Evolutionary conservation across 2,888 invertebrate species (phyloP), one percentile per base, ranked within the genome.

Genomic region (Anthophora plumipes): DNA sequence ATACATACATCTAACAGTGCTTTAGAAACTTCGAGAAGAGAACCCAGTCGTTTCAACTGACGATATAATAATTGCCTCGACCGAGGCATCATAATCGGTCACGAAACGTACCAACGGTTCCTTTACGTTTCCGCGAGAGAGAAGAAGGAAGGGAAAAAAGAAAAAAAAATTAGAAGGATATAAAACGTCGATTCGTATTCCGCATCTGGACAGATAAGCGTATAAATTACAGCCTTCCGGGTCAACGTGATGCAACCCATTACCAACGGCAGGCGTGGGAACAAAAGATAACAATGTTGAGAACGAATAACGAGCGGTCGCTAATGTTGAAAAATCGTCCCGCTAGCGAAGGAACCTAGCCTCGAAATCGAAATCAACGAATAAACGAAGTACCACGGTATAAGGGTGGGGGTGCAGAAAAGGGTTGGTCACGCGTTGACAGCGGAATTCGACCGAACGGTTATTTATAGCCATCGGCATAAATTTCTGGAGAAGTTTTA

Each of bases 401-500:
- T 14, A 20, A 54, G n/a, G n/a, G n/a, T 12, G 20, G 54, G 22
- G 8, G 14, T 14, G 14, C 4, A 31, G 31, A 31, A 4, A 31
- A 4, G 31, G 31, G 1, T 31, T 31, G 31, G 31, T 31, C 31
- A 31, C 31, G 46, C 17, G 14, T 46, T 6, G 14, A 17, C 46
- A 46, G 17, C 14, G 7, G 17, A 1, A 46, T 71, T 71, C 48
- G 54, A 41, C 20, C 55, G 41, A 39, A 25, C n/a, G 48, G n/a
- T 76, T 77, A 66, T 57, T 78, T 57, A 41, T 12, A n/a, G 50
- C 59, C 48, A 41, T 54, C 67, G 46, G 70, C 66, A 70, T 60
- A 69, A 83, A 41, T 80, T 68, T 68, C 41, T 55, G 48, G 43
- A 14, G 37, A 73, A 83, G 52, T 81, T 85, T 81, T 69, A 69